A percentile compares a stretch with the other conserved stretches of the same genome.
phyloP scores from a whole-genome alignment of 2,113 vertebrate species.

The Sturnus vulgaris region DNA sequence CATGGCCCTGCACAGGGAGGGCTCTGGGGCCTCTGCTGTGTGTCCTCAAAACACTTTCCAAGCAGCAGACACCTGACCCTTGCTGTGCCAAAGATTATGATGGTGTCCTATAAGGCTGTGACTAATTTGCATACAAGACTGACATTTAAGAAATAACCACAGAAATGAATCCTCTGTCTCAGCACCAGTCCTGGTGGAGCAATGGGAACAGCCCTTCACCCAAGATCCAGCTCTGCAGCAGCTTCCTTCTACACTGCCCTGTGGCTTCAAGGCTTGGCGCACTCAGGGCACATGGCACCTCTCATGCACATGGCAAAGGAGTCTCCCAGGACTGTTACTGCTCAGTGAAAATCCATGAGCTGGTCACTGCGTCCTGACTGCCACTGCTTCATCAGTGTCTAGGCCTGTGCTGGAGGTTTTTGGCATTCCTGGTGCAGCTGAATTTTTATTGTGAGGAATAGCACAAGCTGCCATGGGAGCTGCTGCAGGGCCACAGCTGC shows the following conservation, averaged over 20 bases:
- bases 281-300: background rate
- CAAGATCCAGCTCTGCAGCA: background rate
- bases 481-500: background rate
- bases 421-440: background rate
- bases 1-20: rapidly evolving
- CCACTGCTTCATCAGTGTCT: background rate
- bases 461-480: background rate
- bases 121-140: background rate
- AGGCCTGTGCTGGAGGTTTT: background rate
- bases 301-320: background rate
- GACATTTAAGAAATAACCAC: background rate
- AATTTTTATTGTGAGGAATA: background rate
- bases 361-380: background rate
- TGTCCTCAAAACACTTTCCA: background rate
- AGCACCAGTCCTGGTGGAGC: background rate
- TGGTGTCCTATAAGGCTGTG: background rate
- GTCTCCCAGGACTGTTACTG: background rate
- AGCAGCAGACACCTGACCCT: background rate
- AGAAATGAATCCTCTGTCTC: background rate
- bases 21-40: background rate
- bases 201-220: background rate
- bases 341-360: background rate
- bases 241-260: background rate
- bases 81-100: background rate
- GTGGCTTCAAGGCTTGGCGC: background rate